Evolutionary conservation across 2,797 vertebrate genomes (phyloP).

Genomic region (Amphiprion clarkii): DNA sequence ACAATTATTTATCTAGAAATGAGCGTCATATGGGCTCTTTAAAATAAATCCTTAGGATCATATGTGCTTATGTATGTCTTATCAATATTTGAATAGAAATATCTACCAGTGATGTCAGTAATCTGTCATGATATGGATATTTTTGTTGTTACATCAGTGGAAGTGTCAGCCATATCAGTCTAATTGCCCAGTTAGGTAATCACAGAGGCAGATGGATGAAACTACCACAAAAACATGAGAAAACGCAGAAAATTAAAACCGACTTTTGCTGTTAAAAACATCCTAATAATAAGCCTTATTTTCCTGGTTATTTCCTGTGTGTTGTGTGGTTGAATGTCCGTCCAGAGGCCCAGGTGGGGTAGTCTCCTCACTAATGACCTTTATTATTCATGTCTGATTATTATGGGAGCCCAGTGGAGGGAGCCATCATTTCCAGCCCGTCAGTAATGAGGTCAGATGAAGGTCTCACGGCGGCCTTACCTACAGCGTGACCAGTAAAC

Average conservation of each 20-base stretch:
- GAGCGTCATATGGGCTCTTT: too few relatives aligned
- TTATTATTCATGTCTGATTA: constrained; percentile 74
- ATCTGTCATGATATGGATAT: too few relatives aligned
- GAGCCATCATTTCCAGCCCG: constrained; percentile 55
- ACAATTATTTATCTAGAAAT: too few relatives aligned
- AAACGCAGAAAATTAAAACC: not conserved
- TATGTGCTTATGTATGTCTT: too few relatives aligned
- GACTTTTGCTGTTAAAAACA: not conserved
- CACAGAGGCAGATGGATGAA: not conserved
- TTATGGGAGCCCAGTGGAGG: constrained; percentile 49
- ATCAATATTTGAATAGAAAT: too few relatives aligned
- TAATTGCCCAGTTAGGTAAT: not conserved
- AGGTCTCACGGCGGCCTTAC: constrained; percentile 64
- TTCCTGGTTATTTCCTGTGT: not conserved
- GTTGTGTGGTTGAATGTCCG: not conserved
- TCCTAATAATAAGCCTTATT: not conserved
- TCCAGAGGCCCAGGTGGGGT: constrained; percentile 50
- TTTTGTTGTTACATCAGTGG: too few relatives aligned
- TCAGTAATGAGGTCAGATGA: constrained; percentile 75
- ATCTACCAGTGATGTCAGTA: too few relatives aligned
- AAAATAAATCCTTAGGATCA: too few relatives aligned
- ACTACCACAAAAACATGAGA: not conserved
- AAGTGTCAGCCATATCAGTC: not conserved
- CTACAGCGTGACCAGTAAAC: constrained; percentile 74
- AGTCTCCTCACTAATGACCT: constrained; percentile 67